Percentiles rank a stretch among this genome's conserved stretches.
These are phyloP conservation scores for Melanotaenia duboulayi DNA, from an alignment of 2,113 vertebrate species.

Conservation along the genomic window DNA sequence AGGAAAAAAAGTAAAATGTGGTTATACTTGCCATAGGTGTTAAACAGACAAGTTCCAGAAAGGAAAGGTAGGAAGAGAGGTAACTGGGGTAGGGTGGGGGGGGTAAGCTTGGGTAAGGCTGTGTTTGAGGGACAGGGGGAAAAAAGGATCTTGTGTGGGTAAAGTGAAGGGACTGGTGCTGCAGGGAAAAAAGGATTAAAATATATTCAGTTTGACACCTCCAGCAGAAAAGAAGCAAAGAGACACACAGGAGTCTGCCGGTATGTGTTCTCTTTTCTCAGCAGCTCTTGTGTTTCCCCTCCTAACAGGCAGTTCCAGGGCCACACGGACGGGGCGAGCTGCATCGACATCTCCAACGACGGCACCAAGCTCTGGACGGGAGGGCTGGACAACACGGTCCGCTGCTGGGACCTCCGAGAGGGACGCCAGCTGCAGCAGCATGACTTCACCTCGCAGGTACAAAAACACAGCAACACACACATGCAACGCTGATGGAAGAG, in stretches of 20 bases:
- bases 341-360: constrained; percentile 86
- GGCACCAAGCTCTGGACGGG: constrained; percentile 86
- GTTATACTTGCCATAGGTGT: constrained; percentile 25
- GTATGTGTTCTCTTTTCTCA: not conserved
- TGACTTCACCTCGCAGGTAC: constrained; percentile 84
- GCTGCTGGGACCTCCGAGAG: constrained; percentile 84
- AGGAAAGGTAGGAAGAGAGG: constrained; percentile 40
- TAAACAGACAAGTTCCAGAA: constrained; percentile 48
- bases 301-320: constrained; percentile 83
- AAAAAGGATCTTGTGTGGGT: constrained; percentile 3
- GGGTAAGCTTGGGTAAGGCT: constrained; percentile 6
- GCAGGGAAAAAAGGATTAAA: constrained; percentile 10
- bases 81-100: not conserved
- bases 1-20: not conserved
- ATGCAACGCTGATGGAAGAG: too few species aligned
- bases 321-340: constrained; percentile 85
- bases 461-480: not conserved
- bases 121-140: not conserved
- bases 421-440: constrained; percentile 84
- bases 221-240: constrained; percentile 9
- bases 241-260: constrained; percentile 54
- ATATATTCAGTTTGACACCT: constrained; percentile 46
- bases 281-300: not conserved
- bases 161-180: constrained; percentile 7
- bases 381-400: constrained; percentile 84